Evolutionary conservation across 2,797 vertebrate species (phyloP).

Genomic region (Catamblyrhynchus diadema): DNA sequence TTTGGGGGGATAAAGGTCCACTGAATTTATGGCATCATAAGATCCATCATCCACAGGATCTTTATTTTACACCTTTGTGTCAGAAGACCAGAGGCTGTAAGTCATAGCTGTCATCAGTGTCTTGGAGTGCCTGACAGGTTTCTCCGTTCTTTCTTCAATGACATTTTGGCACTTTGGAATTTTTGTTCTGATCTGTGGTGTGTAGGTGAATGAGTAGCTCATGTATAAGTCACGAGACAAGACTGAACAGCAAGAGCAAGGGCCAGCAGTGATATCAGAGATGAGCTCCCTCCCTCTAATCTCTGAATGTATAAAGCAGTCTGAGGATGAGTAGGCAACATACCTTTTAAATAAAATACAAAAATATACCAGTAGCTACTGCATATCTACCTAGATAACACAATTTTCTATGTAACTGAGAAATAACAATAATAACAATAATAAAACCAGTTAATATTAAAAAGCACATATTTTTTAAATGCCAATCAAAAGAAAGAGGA

Average conservation of each 20-base stretch:
- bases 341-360: neutral
- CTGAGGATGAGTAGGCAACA: neutral
- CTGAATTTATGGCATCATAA: neutral
- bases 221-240: neutral
- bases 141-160: neutral
- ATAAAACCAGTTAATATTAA: neutral
- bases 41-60: neutral
- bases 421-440: neutral
- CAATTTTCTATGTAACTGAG: neutral
- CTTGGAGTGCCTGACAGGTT: neutral
- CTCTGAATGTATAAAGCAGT: neutral
- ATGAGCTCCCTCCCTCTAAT: neutral
- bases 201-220: neutral
- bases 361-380: neutral
- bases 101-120: neutral
- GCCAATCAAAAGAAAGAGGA: neutral
- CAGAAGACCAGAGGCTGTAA: neutral
- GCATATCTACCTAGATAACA: neutral
- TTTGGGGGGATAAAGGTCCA: accelerated
- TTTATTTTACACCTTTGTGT: neutral
- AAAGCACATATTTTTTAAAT: neutral
- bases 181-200: neutral
- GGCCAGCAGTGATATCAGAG: neutral
- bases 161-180: neutral
- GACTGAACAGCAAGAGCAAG: neutral